A percentile compares a stretch with the other conserved stretches of the same genome.
Conservation (phyloP, 1,140 invertebrate genomes). For the Bombus vancouverensis region DNA sequence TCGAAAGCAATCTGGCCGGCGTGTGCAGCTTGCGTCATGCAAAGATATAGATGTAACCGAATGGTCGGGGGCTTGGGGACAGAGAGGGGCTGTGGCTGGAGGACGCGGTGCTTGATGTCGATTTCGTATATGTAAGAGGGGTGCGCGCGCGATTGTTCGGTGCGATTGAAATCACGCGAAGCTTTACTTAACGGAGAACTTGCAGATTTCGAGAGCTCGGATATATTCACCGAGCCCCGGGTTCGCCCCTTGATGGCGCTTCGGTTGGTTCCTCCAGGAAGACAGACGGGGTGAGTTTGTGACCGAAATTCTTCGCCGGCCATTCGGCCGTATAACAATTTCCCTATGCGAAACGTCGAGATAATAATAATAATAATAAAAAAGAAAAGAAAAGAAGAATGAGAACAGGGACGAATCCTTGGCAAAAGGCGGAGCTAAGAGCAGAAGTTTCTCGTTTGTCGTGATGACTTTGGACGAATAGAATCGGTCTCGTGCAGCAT, state of each 20-base stretch:
- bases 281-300: not conserved
- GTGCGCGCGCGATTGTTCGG: constrained; percentile 49
- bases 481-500: not conserved
- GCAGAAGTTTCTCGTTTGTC: not conserved
- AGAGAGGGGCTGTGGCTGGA: not conserved
- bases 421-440: not conserved
- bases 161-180: constrained; percentile 55
- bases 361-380: not conserved
- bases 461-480: not conserved
- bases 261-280: not conserved
- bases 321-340: not conserved
- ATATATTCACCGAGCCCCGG: constrained; percentile 4
- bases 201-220: constrained; percentile 38
- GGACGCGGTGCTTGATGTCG: constrained; percentile 38
- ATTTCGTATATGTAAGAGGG: constrained; percentile 2
- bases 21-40: constrained; percentile 39
- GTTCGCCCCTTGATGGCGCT: not conserved
- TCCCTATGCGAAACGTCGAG: not conserved
- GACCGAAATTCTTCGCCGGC: constrained; percentile 23
- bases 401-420: not conserved
- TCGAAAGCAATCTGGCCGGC: constrained; percentile 41
- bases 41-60: constrained; percentile 33
- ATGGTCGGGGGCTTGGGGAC: not conserved
- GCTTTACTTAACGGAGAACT: constrained; percentile 51
- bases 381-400: not conserved